A percentile compares a stretch with the other conserved stretches of the same genome.
phyloP scores from a whole-genome alignment of 2,888 invertebrate genomes.

The Sesamia inferens region DNA sequence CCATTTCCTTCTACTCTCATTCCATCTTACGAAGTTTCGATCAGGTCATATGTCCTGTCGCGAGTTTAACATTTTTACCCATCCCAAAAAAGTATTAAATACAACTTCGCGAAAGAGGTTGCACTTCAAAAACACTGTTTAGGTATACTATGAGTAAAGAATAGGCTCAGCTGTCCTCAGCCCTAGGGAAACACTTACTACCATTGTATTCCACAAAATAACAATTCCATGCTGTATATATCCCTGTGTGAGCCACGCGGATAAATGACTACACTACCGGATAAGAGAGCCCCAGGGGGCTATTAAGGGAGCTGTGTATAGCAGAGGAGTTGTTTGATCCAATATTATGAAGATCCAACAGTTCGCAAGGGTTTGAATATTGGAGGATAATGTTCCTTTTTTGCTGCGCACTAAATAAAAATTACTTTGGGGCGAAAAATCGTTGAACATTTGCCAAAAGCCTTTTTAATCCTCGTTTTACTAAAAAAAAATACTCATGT shows the following conservation, averaged over 20 bases:
- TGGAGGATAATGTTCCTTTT: not conserved
- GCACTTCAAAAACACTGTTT: not conserved
- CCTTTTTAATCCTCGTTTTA: not conserved
- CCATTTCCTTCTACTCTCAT: too few relatives aligned
- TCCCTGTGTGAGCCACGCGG: slow-evolving; percentile 1
- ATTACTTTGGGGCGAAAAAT: not conserved
- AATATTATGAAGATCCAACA: not conserved
- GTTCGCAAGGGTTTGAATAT: not conserved
- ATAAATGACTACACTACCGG: slow-evolving; percentile 16
- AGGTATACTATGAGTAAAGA: not conserved
- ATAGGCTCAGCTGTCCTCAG: not conserved
- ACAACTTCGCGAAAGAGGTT: too few relatives aligned
- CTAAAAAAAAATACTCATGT: not conserved
- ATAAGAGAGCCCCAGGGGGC: not conserved
- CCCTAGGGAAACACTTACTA: slow-evolving; percentile 34
- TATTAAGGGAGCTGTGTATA: slow-evolving; percentile 4
- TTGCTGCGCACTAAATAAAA: not conserved
- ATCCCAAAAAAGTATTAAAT: too few relatives aligned
- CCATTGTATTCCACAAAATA: slow-evolving; percentile 48
- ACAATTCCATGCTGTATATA: slow-evolving; percentile 37
- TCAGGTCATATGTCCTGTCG: too few relatives aligned
- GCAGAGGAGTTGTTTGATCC: not conserved
- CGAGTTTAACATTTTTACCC: too few relatives aligned
- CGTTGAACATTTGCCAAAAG: not conserved
- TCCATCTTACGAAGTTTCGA: too few relatives aligned